A percentile compares a stretch with the other conserved stretches of the same genome.
phyloP scores from a whole-genome alignment of 2,888 invertebrate genomes.

The Subacronicta megacephala region DNA sequence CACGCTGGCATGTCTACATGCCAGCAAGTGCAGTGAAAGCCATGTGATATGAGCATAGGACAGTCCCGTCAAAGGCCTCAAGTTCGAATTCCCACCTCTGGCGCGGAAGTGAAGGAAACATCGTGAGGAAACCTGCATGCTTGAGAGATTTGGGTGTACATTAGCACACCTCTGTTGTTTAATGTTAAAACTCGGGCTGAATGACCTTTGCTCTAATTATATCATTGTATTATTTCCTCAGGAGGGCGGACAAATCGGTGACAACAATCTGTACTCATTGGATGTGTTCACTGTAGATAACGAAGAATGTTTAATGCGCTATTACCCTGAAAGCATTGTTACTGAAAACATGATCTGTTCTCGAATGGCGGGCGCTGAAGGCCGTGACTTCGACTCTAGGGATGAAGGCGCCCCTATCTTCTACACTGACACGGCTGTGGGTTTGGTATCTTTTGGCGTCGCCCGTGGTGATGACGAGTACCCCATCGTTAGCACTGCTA shows the following conservation, averaged over 20 bases:
- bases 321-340: constrained; percentile 23
- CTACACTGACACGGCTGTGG: constrained; percentile 32
- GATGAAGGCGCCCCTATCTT: constrained; percentile 55
- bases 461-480: constrained; percentile 17
- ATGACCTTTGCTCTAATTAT: no score
- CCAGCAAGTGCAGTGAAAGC: no score
- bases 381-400: constrained; percentile 44
- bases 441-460: constrained; percentile 46
- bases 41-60: no score
- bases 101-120: no score
- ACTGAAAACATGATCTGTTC: constrained; percentile 79
- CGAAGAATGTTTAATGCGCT: constrained; percentile 19
- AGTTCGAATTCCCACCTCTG: no score
- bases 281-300: constrained; percentile 20
- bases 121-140: no score
- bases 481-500: constrained; percentile 36
- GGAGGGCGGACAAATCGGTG: constrained; percentile 41
- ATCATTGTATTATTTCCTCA: constrained; percentile 14
- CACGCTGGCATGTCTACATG: no score
- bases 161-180: no score
- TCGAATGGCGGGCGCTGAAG: constrained; percentile 56
- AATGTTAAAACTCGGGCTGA: no score
- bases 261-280: constrained; percentile 38
- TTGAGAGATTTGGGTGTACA: no score
- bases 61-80: no score